Conservation (phyloP, 2,113 vertebrate species). For the Steatornis caripensis region DNA sequence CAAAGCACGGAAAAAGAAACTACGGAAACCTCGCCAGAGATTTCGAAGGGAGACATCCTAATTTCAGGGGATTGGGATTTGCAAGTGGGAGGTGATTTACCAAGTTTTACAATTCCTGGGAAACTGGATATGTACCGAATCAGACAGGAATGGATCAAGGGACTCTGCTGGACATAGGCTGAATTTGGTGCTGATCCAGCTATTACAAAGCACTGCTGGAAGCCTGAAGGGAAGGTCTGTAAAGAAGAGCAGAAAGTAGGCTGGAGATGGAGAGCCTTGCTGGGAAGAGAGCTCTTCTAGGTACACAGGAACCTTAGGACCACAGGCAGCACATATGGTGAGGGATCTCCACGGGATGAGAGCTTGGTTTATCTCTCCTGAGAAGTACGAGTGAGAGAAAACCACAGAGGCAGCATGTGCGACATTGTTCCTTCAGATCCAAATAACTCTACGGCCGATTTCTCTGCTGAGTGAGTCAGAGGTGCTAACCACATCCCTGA, state of each 20-base stretch:
- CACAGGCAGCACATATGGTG: not conserved
- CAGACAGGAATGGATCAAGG: not conserved
- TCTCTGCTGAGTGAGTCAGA: not conserved
- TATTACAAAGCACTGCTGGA: not conserved
- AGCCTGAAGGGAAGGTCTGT: not conserved
- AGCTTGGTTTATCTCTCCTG: not conserved
- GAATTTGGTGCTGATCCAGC: not conserved
- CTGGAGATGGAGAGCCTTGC: not conserved
- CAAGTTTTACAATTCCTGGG: not conserved
- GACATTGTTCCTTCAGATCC: not conserved
- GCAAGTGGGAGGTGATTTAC: not conserved
- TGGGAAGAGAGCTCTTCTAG: not conserved
- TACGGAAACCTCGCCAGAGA: not conserved
- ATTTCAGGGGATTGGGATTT: not conserved
- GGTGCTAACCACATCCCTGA: not conserved
- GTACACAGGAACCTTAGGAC: not conserved
- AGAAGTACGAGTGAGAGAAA: not conserved
- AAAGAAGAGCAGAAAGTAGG: not conserved
- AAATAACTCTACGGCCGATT: not conserved
- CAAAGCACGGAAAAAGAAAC: not conserved
- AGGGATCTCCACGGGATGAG: not conserved
- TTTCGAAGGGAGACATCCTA: not conserved
- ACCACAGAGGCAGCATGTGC: not conserved
- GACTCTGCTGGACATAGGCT: not conserved
- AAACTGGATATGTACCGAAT: not conserved